Conservation (phyloP, 2,888 invertebrate species). For the Arge pagana region DNA sequence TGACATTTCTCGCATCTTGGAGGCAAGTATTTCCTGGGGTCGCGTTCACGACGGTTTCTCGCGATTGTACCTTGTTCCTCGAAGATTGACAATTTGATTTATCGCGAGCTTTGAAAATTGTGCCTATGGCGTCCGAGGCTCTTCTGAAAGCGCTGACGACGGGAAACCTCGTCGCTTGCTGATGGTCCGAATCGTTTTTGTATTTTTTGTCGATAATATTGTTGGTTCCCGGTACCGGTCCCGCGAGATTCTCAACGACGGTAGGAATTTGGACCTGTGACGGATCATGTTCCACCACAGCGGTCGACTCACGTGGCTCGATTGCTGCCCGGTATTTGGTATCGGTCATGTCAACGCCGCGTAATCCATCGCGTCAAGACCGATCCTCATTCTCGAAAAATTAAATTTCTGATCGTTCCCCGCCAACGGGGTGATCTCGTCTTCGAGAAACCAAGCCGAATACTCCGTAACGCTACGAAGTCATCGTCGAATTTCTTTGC, state of each 20-base stretch:
- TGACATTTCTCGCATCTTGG: conserved; percentile 10
- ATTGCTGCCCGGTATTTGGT: conserved; percentile 1
- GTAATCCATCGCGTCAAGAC: background rate
- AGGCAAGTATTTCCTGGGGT: background rate
- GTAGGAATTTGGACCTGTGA: background rate
- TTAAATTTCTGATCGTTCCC: conserved; percentile 9
- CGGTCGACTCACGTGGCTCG: background rate
- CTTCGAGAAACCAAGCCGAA: background rate
- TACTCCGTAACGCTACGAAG: background rate
- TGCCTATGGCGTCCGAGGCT: conserved; percentile 12
- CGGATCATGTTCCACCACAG: background rate
- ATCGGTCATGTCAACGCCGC: conserved; percentile 19
- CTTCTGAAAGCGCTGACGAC: conserved; percentile 5
- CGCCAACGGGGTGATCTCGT: too few species aligned
- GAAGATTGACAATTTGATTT: background rate
- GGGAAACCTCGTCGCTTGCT: background rate
- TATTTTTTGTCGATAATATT: background rate
- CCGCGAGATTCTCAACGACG: background rate
- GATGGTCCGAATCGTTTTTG: background rate
- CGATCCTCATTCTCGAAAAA: conserved; percentile 2
- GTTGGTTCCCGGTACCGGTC: too few species aligned
- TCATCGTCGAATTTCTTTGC: background rate
- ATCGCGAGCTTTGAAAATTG: conserved; percentile 6
- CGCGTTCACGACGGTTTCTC: background rate
- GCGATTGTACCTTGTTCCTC: conserved; percentile 5